Conservation (phyloP, 2,797 vertebrate genomes). For the Danio jaintianensis region DNA sequence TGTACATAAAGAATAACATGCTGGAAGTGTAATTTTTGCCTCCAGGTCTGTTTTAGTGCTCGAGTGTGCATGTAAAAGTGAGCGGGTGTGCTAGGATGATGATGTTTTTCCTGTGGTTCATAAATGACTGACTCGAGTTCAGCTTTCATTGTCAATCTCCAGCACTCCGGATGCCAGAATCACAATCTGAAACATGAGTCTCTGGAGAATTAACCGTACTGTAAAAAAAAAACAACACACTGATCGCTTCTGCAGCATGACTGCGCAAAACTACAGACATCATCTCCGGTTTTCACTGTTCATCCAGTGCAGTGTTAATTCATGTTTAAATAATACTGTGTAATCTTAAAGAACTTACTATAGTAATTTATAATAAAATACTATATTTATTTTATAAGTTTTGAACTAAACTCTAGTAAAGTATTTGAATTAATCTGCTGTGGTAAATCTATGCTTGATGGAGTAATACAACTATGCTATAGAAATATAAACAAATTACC, state of each 20-base stretch:
- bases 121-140: slow-evolving; percentile 75
- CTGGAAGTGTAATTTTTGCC: no score
- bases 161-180: slow-evolving; percentile 50
- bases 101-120: slow-evolving; percentile 66
- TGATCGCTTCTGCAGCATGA: slow-evolving; percentile 27
- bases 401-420: no score
- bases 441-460: no score
- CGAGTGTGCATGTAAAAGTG: slow-evolving; percentile 64
- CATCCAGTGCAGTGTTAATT: background rate
- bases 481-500: no score
- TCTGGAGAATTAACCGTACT: slow-evolving; percentile 31
- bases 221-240: background rate
- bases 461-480: no score
- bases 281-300: background rate
- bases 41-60: no score
- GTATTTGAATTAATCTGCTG: no score
- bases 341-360: background rate
- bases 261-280: slow-evolving; percentile 8
- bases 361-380: no score
- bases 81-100: slow-evolving; percentile 51
- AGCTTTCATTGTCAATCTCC: slow-evolving; percentile 70
- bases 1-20: no score
- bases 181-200: slow-evolving; percentile 49
- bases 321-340: background rate
- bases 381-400: no score